Evolutionary conservation across 2,888 invertebrate genomes (phyloP).

Genomic region (Andrena trimmerana): DNA sequence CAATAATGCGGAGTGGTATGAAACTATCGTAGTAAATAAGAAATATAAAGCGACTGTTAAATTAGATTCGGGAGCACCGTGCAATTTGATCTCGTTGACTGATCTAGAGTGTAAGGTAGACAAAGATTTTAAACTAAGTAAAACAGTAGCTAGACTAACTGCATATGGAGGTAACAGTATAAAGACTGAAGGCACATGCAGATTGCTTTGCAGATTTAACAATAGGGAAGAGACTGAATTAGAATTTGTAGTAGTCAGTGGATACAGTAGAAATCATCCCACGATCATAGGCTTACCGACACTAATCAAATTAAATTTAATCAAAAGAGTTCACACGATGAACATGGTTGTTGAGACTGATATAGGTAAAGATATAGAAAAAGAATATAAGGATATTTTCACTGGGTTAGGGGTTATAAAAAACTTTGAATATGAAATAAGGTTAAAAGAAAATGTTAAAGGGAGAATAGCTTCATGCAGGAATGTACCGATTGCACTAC

Average conservation of each 20-base stretch:
- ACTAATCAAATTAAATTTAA: not conserved
- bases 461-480: not conserved
- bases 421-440: too few relatives aligned
- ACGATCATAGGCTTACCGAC: not conserved
- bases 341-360: not conserved
- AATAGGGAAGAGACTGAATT: not conserved
- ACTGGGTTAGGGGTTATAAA: too few relatives aligned
- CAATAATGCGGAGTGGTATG: not conserved
- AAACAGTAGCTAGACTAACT: not conserved
- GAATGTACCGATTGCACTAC: not conserved
- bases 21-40: not conserved
- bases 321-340: not conserved
- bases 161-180: not conserved
- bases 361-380: not conserved
- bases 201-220: constrained; percentile 2
- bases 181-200: not conserved
- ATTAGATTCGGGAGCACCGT: not conserved
- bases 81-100: not conserved
- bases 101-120: not conserved
- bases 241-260: not conserved
- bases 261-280: not conserved
- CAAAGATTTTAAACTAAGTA: not conserved
- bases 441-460: too few relatives aligned
- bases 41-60: not conserved
- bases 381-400: not conserved